Percentiles rank a stretch among this genome's conserved stretches.
phyloP scores from a whole-genome alignment of 2,888 invertebrate species.

The Tenthredo scrophulariae region DNA sequence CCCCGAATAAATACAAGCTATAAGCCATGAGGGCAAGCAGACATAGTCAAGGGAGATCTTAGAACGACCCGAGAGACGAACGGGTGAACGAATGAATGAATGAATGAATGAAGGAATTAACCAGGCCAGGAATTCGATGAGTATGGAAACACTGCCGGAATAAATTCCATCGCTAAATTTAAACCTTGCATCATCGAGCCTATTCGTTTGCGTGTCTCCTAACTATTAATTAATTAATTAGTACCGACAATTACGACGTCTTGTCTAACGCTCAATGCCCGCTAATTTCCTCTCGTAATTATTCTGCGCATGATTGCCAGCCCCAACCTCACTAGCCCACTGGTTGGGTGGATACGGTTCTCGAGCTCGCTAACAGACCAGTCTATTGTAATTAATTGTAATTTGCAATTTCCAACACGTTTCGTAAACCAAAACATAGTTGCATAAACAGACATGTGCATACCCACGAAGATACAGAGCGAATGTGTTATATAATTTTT shows the following conservation, averaged over 20 bases:
- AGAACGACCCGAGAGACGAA: slow-evolving; percentile 35
- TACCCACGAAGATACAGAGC: not conserved
- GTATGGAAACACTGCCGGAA: not conserved
- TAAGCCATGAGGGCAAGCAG: slow-evolving; percentile 39
- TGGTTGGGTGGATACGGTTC: slow-evolving; percentile 30
- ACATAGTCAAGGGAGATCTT: slow-evolving; percentile 28
- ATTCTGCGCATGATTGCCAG: slow-evolving; percentile 65
- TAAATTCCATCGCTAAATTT: slow-evolving; percentile 16
- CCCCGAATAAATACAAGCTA: slow-evolving; percentile 49
- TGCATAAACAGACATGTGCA: not conserved
- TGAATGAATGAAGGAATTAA: slow-evolving; percentile 15
- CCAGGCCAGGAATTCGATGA: slow-evolving; percentile 2
- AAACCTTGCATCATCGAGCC: slow-evolving; percentile 31
- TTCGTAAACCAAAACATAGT: not conserved
- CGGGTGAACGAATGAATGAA: slow-evolving; percentile 29
- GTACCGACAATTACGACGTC: slow-evolving; percentile 66
- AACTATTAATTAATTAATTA: slow-evolving; percentile 71
- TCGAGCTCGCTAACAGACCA: slow-evolving; percentile 26
- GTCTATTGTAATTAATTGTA: slow-evolving; percentile 39
- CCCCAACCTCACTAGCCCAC: not conserved
- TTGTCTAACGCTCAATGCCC: slow-evolving; percentile 65
- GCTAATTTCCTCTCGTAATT: slow-evolving; percentile 68
- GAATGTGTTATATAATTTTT: not conserved
- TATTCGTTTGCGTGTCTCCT: slow-evolving; percentile 53
- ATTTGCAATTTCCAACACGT: slow-evolving; percentile 26